Percentiles rank a stretch among this genome's conserved stretches.
Conservation (phyloP, 2,113 vertebrate genomes). For the Uropsilus gracilis region DNA sequence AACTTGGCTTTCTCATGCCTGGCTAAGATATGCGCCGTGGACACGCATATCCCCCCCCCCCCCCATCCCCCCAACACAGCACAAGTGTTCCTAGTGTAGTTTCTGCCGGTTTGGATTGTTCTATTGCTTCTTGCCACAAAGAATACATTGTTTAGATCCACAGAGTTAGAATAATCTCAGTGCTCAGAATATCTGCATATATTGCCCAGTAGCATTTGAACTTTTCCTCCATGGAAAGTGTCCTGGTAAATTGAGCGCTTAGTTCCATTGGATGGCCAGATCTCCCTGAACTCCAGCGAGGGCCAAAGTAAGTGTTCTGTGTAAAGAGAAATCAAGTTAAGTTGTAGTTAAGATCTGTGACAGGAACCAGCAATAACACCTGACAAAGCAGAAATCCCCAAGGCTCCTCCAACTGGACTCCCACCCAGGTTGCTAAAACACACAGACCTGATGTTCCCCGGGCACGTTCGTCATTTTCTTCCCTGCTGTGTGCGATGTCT, state of each 20-base stretch:
- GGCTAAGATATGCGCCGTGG: neutral
- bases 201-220: neutral
- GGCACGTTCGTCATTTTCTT: neutral
- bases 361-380: neutral
- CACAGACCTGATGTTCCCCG: neutral
- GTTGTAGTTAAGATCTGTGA: neutral
- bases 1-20: neutral
- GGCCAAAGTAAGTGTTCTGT: neutral
- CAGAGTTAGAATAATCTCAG: neutral
- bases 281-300: neutral
- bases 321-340: neutral
- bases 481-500: neutral
- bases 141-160: neutral
- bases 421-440: neutral
- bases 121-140: slow-evolving; percentile 38
- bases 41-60: neutral
- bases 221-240: neutral
- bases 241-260: neutral
- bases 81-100: neutral
- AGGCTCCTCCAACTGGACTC: neutral
- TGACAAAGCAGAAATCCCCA: neutral
- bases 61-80: fast-evolving
- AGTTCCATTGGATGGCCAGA: neutral
- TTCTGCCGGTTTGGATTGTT: neutral
- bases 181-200: neutral